Evolutionary conservation across 2,113 vertebrate genomes (phyloP).

Genomic region (Mus spicilegus): DNA sequence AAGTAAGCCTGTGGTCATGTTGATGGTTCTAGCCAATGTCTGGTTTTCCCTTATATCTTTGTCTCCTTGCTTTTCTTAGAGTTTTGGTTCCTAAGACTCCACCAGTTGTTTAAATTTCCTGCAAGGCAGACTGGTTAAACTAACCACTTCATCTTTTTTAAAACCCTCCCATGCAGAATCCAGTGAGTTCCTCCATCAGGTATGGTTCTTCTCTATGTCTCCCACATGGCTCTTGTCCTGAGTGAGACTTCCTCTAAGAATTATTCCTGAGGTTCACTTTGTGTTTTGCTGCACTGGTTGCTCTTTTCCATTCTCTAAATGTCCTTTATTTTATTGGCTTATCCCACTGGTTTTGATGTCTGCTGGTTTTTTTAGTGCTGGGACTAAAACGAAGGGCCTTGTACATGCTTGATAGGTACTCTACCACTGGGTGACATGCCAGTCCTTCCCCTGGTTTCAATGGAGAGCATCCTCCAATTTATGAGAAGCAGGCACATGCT

Average conservation of each 20-base stretch:
- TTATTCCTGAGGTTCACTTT: not conserved
- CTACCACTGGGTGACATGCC: not conserved
- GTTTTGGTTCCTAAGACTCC: not conserved
- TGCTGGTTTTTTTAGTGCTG: not conserved
- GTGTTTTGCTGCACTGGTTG: not conserved
- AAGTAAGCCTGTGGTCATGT: not conserved
- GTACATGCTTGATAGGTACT: not conserved
- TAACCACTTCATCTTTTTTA: not conserved
- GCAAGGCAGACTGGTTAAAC: not conserved
- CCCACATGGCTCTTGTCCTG: not conserved
- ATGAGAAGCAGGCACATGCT: not conserved
- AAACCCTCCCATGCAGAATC: not conserved
- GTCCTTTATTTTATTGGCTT: not conserved
- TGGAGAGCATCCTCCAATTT: not conserved
- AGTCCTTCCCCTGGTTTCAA: not conserved
- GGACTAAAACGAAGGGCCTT: not conserved
- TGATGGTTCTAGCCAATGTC: not conserved
- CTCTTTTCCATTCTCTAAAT: not conserved
- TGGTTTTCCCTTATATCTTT: not conserved
- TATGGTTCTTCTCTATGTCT: not conserved
- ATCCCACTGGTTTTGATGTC: not conserved
- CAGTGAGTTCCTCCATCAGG: not conserved
- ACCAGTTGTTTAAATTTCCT: conserved; percentile 1
- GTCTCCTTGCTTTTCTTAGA: not conserved
- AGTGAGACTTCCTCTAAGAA: not conserved